Evolutionary conservation across 2,113 vertebrate genomes (phyloP).

Genomic region (Parus major): DNA sequence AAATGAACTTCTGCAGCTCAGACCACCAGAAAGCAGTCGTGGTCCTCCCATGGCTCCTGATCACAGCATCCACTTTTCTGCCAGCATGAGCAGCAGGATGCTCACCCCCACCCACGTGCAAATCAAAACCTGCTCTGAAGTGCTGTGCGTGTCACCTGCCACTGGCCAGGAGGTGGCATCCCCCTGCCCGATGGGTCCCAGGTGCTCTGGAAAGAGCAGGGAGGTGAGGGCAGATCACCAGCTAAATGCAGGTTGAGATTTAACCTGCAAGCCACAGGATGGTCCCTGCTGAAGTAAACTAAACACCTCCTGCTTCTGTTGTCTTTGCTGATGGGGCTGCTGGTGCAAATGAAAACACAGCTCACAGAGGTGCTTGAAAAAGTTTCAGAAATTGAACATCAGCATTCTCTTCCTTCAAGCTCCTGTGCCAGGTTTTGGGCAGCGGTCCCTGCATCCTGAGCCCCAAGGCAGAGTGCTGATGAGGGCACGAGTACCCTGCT

Average conservation of each 20-base stretch:
- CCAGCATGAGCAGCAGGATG: too few relatives aligned
- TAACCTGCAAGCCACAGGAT: background rate
- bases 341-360: background rate
- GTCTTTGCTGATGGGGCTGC: background rate
- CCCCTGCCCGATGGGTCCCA: background rate
- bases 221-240: background rate
- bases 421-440: background rate
- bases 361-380: background rate
- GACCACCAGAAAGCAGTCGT: background rate
- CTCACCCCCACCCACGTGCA: accelerated
- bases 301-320: background rate
- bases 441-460: accelerated
- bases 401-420: background rate
- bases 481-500: background rate
- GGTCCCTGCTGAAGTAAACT: background rate
- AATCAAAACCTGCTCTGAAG: background rate
- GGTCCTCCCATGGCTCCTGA: accelerated
- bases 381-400: background rate
- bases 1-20: background rate
- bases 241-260: background rate
- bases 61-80: background rate
- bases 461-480: background rate
- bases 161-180: background rate
- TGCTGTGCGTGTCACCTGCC: background rate
- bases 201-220: background rate